Evolutionary conservation across 2,888 invertebrate species (phyloP), one percentile per base, ranked within the genome.

Genomic region (Dioctria rufipes): DNA sequence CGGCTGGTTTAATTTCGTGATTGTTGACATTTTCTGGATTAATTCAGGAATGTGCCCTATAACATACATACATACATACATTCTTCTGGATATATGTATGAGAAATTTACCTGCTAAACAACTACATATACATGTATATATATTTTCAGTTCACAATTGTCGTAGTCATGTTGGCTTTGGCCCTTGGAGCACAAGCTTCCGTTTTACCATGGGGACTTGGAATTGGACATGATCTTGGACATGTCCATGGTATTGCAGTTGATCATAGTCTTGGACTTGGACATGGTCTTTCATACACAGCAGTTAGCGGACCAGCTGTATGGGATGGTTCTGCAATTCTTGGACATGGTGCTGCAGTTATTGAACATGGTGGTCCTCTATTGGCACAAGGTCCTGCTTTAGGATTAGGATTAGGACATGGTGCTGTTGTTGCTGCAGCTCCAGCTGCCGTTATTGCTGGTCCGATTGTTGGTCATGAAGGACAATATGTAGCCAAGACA

Each of bases 101-200:
- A 25, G 25, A 25, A 2, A 25, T 25, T 25, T 25, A 25, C 25
- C 25, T 25, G 25, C 25, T 25, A 25, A 25, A 25, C 25, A 25
- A 25, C 25, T 25, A 25, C 25, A 25, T 25, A 25, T 25, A 25
- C n/a, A n/a, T n/a, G n/a, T 25, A 25, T 25, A 25, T 42, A 81
- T 40, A 54, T 54, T 84, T 83, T 3, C 80, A 88, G 87, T 87
- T 86, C 86, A 84, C 85, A 82, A 81, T 86, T 61, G 86, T 86
- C 86, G 83, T 87, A 87, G 88, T 87, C 87, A 86, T 88, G 86
- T 85, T 89, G 85, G 88, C 87, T 81, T 85, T 89, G 60, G 86
- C 87, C 83, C 84, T 86, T 84, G 86, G 87, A 84, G 88, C 86
- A 71, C 87, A 88, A 83, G 87, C 88, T 71, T 89, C 88, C 5